phyloP scores from a whole-genome alignment of 1,140 invertebrate species.

The Pseudomyrmex dendroicus region DNA sequence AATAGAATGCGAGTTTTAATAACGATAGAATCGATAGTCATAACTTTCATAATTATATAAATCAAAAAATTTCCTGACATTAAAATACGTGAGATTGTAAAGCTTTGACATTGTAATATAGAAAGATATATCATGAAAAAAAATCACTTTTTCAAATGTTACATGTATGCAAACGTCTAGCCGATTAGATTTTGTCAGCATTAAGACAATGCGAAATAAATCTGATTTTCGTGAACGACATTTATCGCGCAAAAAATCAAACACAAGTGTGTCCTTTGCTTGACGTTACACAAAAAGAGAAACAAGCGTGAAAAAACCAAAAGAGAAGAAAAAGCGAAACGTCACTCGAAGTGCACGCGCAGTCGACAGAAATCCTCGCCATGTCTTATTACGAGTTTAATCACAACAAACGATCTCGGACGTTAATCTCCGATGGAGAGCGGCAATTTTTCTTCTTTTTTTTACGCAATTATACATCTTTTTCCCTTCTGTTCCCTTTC shows the following conservation, averaged over 20 bases:
- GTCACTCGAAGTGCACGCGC: constrained; percentile 33
- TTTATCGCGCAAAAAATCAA: background rate
- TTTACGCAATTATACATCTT: background rate
- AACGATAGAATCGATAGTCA: too few relatives aligned
- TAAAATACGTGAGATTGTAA: too few relatives aligned
- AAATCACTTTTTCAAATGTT: too few relatives aligned
- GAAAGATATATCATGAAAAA: too few relatives aligned
- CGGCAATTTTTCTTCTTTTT: constrained; percentile 66
- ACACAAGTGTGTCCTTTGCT: background rate
- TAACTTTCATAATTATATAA: too few relatives aligned
- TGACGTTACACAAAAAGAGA: constrained; percentile 7
- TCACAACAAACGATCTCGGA: constrained; percentile 75
- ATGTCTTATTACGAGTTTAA: constrained; percentile 70
- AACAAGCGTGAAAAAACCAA: background rate
- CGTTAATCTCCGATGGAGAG: constrained; percentile 78
- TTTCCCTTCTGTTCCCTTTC: constrained; percentile 31
- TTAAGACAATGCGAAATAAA: background rate
- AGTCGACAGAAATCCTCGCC: constrained; percentile 33
- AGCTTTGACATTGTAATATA: too few relatives aligned
- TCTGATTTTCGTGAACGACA: background rate
- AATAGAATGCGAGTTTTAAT: too few relatives aligned
- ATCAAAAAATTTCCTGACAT: too few relatives aligned
- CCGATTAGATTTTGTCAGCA: constrained; percentile 72
- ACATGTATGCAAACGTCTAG: constrained; percentile 74
- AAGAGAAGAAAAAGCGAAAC: constrained; percentile 3